Evolutionary conservation across 2,888 invertebrate genomes (phyloP).

Genomic region (Tinea trinotella): DNA sequence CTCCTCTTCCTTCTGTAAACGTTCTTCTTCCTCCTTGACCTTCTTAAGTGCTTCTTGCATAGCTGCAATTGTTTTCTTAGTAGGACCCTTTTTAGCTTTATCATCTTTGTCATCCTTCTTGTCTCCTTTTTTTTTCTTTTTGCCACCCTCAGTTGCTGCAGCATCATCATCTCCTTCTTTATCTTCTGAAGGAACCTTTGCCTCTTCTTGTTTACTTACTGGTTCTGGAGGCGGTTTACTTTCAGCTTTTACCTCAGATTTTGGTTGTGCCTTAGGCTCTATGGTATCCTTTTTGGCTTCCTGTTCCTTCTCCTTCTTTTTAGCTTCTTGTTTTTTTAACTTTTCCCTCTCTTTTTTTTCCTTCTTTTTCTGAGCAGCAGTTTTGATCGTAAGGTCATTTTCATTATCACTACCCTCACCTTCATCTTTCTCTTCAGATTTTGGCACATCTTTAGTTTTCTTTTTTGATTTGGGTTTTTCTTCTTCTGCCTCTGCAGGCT

Average conservation of each 20-base stretch:
- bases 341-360: conserved; percentile 89
- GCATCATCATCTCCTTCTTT: conserved; percentile 21
- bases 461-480: conserved; percentile 56
- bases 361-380: conserved; percentile 90
- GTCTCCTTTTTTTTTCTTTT: conserved; percentile 62
- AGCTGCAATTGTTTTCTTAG: conserved; percentile 88
- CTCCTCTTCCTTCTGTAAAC: conserved; percentile 80
- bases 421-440: conserved; percentile 43
- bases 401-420: conserved; percentile 67
- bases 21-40: conserved; percentile 91
- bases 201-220: conserved; percentile 32
- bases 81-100: conserved; percentile 79
- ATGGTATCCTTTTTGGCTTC: conserved; percentile 42
- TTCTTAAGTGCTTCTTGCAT: conserved; percentile 95
- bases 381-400: conserved; percentile 77
- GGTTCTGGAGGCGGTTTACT: conserved; percentile 34
- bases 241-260: conserved; percentile 30
- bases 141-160: conserved; percentile 42
- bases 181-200: conserved; percentile 25
- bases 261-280: conserved; percentile 28
- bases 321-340: conserved; percentile 80
- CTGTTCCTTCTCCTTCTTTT: conserved; percentile 65
- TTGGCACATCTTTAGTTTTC: conserved; percentile 44
- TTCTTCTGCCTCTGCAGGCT: conserved; percentile 42
- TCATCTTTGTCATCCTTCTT: conserved; percentile 70